phyloP scores from a whole-genome alignment of 2,113 vertebrate species.

The Etheostoma cragini region DNA sequence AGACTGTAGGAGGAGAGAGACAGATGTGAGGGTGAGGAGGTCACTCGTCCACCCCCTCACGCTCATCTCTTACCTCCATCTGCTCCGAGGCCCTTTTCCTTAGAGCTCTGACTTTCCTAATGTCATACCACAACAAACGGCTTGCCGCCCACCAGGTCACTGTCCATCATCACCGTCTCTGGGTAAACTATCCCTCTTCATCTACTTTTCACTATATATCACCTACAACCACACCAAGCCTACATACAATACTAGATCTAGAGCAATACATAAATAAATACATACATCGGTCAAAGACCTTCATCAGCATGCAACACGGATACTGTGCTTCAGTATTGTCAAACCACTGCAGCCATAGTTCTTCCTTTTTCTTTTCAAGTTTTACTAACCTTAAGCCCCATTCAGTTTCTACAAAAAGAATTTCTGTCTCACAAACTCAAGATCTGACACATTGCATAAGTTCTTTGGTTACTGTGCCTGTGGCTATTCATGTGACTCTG shows the following conservation, averaged over 20 bases:
- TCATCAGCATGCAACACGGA: neutral
- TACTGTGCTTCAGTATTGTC: neutral
- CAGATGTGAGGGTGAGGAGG: slow-evolving; percentile 55
- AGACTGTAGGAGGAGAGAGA: slow-evolving; percentile 42
- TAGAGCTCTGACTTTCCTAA: slow-evolving; percentile 73
- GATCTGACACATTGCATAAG: slow-evolving; percentile 19
- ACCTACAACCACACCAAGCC: neutral
- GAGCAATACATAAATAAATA: neutral
- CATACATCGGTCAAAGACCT: slow-evolving; percentile 19
- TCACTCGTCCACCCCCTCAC: slow-evolving; percentile 69
- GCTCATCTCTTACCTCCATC: slow-evolving; percentile 70
- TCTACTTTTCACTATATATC: slow-evolving; percentile 13
- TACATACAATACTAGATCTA: neutral
- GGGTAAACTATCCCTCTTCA: slow-evolving; percentile 30
- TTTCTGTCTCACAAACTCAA: slow-evolving; percentile 12
- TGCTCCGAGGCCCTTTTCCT: slow-evolving; percentile 66
- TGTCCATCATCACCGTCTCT: slow-evolving; percentile 37
- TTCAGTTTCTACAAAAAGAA: slow-evolving; percentile 17
- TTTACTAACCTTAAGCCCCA: slow-evolving; percentile 1
- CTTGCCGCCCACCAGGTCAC: slow-evolving; percentile 65
- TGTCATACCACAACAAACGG: slow-evolving; percentile 77
- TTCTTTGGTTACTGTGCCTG: slow-evolving; percentile 35
- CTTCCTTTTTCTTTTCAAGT: slow-evolving; percentile 7
- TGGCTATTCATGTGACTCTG: slow-evolving; percentile 27
- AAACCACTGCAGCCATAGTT: neutral